These are phyloP conservation scores for Odontamblyopus rebecca DNA, from an alignment of 2,797 vertebrate genomes.

Conservation along the genomic window DNA sequence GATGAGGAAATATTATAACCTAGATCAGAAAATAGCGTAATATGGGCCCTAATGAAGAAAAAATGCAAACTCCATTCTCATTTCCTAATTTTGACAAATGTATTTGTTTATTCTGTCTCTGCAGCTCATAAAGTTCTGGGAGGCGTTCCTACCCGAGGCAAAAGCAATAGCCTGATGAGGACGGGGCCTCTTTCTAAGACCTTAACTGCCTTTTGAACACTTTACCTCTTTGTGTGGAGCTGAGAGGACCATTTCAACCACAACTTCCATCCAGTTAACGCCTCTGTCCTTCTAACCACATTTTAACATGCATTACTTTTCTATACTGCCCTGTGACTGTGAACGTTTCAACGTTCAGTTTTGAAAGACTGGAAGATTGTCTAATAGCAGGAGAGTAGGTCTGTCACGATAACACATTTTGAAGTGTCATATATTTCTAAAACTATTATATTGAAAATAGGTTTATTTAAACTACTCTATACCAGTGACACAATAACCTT, in stretches of 20 bases:
- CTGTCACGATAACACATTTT: no score
- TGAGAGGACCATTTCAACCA: conserved; percentile 66
- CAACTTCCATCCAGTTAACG: conserved; percentile 60
- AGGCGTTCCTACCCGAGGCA: conserved; percentile 95
- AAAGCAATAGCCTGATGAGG: conserved; percentile 93
- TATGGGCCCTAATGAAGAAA: no score
- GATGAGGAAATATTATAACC: no score
- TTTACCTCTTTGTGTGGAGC: conserved; percentile 80
- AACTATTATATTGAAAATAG: no score
- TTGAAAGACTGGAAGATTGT: conserved; percentile 30
- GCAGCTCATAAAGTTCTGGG: conserved; percentile 98
- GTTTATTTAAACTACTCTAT: no score
- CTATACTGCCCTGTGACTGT: conserved; percentile 45
- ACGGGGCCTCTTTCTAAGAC: conserved; percentile 41
- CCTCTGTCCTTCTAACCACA: conserved; percentile 56
- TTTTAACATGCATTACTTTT: conserved; percentile 59
- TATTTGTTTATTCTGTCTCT: conserved; percentile 15
- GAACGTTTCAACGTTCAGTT: background rate
- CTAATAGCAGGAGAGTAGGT: conserved; percentile 24
- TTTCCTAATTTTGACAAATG: background rate
- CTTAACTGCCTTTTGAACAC: conserved; percentile 83
- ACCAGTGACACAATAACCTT: no score
- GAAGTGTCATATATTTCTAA: no score
- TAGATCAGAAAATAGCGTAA: no score
- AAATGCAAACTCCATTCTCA: no score